A percentile compares a stretch with the other conserved stretches of the same genome.
phyloP scores from a whole-genome alignment of 2,797 vertebrate genomes.

The Ambastaia sidthimunki region DNA sequence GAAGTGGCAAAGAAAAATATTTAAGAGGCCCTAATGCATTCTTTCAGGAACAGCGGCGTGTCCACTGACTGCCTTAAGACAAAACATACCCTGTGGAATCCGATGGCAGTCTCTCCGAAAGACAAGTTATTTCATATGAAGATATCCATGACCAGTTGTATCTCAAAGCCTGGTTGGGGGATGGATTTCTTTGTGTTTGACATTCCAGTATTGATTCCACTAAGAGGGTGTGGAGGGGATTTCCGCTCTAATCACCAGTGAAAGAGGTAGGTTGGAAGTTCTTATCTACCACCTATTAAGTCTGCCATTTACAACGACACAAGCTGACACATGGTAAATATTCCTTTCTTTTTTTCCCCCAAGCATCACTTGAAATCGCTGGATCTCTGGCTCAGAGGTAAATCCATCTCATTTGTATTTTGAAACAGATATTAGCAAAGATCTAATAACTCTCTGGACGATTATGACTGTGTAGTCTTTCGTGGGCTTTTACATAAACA shows the following conservation, averaged over 20 bases:
- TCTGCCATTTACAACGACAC: constrained; percentile 44
- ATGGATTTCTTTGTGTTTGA: constrained; percentile 43
- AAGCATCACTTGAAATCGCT: constrained; percentile 17
- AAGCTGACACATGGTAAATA: constrained; percentile 47
- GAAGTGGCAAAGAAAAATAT: constrained; percentile 65
- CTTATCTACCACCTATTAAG: constrained; percentile 51
- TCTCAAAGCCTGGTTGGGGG: constrained; percentile 18
- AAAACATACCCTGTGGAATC: constrained; percentile 64
- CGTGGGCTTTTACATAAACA: constrained; percentile 62
- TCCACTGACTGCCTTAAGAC: constrained; percentile 64
- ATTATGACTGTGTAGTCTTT: constrained; percentile 30
- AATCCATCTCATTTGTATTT: constrained; percentile 34
- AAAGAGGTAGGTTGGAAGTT: constrained; percentile 36
- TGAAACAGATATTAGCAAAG: constrained; percentile 42
- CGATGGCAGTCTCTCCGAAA: constrained; percentile 53
- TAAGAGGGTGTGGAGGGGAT: constrained; percentile 48
- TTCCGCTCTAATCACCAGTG: constrained; percentile 51
- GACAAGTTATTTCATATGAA: constrained; percentile 48
- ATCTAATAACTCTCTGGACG: constrained; percentile 64
- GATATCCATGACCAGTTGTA: constrained; percentile 43
- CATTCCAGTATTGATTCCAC: constrained; percentile 51
- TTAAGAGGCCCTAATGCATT: constrained; percentile 66
- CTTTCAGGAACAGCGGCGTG: constrained; percentile 63
- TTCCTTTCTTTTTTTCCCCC: constrained; percentile 28
- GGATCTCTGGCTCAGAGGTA: constrained; percentile 33